Evolutionary conservation across 2,888 invertebrate species (phyloP).

Genomic region (Melanchra persicariae): DNA sequence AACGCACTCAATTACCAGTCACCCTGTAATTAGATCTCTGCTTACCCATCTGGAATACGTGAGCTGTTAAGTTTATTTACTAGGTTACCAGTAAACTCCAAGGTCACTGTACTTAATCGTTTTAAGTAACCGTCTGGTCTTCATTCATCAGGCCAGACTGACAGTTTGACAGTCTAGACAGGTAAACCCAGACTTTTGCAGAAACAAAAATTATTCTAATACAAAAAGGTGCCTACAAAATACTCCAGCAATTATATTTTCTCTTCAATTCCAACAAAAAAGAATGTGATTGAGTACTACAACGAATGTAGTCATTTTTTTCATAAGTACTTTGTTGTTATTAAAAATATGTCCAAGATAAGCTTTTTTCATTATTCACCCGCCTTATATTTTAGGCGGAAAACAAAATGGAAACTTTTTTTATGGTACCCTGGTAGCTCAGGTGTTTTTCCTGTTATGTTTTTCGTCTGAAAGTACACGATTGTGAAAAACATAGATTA

Average conservation of each 20-base stretch:
- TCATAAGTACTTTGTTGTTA: constrained; percentile 46
- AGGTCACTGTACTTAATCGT: constrained; percentile 17
- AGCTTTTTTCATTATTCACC: constrained; percentile 53
- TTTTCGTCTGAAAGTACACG: neutral
- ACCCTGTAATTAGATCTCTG: neutral
- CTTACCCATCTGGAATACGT: neutral
- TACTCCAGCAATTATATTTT: constrained; percentile 40
- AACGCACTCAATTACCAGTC: too few species aligned
- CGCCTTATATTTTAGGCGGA: constrained; percentile 40
- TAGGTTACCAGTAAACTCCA: neutral
- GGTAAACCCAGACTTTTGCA: constrained; percentile 11
- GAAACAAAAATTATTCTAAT: constrained; percentile 16
- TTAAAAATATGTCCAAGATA: constrained; percentile 56
- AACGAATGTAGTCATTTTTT: constrained; percentile 32
- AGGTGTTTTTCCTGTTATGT: constrained; percentile 34
- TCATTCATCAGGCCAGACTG: constrained; percentile 24
- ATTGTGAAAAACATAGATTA: neutral
- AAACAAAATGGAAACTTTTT: constrained; percentile 43
- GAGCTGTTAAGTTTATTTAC: neutral
- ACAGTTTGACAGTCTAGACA: constrained; percentile 40
- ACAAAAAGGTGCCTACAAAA: constrained; percentile 28
- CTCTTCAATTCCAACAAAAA: constrained; percentile 13
- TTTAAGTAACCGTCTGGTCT: neutral
- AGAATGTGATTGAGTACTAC: constrained; percentile 18
- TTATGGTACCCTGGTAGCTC: neutral